phyloP scores from a whole-genome alignment of 2,113 vertebrate species.

The Aptenodytes patagonicus region DNA sequence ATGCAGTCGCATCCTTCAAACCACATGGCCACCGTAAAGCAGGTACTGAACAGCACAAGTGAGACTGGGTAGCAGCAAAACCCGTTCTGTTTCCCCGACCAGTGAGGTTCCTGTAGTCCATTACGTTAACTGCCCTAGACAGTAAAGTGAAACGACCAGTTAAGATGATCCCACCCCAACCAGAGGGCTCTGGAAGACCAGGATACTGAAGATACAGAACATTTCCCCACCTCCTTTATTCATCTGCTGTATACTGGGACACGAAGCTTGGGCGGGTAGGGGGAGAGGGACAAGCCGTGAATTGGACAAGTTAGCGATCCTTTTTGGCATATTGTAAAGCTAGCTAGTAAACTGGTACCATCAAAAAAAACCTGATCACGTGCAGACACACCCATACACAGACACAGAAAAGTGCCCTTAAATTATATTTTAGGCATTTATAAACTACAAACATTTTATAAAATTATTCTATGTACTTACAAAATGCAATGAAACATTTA shows the following conservation, averaged over 20 bases:
- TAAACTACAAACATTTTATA: slow-evolving; percentile 70
- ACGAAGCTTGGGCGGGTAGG: slow-evolving; percentile 28
- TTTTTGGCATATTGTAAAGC: slow-evolving; percentile 80
- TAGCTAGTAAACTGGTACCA: slow-evolving; percentile 73
- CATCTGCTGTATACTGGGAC: slow-evolving; percentile 47
- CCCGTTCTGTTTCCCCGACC: slow-evolving; percentile 54
- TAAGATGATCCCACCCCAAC: slow-evolving; percentile 67
- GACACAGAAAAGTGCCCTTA: slow-evolving; percentile 63
- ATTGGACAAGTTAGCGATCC: slow-evolving; percentile 8
- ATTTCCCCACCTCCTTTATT: slow-evolving; percentile 59
- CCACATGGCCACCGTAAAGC: background rate
- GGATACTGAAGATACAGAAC: slow-evolving; percentile 90
- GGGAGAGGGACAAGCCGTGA: slow-evolving; percentile 7
- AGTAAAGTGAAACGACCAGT: slow-evolving; percentile 66
- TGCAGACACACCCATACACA: slow-evolving; percentile 60
- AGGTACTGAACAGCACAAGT: background rate
- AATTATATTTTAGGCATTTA: slow-evolving; percentile 67
- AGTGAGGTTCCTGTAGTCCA: slow-evolving; percentile 65
- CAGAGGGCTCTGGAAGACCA: slow-evolving; percentile 78
- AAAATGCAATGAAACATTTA: slow-evolving; percentile 81
- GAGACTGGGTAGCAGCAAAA: slow-evolving; percentile 26
- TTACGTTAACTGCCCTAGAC: slow-evolving; percentile 39
- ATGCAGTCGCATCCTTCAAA: background rate
- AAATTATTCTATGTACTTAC: slow-evolving; percentile 81
- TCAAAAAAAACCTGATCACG: slow-evolving; percentile 60